Evolutionary conservation across 2,113 vertebrate genomes (phyloP), one percentile per base, ranked within the genome.

Genomic region (Origma solitaria): DNA sequence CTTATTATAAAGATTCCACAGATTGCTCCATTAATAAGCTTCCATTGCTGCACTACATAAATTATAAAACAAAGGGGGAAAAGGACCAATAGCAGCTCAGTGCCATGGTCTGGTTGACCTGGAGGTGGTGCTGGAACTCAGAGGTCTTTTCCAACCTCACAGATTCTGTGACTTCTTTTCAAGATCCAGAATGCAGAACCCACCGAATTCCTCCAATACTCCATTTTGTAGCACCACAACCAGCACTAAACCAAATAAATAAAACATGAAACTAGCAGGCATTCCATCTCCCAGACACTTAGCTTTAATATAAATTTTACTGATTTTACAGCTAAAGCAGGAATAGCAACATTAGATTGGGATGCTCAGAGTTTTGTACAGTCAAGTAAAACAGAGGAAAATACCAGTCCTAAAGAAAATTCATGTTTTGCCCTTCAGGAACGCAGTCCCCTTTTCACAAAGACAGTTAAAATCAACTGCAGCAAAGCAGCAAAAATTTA

Each of bases 21-120:
- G 91, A 79, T 93, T 96, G 95, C 56, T 83, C 42, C 64, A 75
- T 51, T 94, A 82, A 75, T 92, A 95, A 95, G 49, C 24, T 57
- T 88, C 28, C 31, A 30, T 8, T 73, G 75, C 91, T 91, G 66
- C 45, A 94, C 92, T 95, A 92, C 92, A 91, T 84, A 91, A 96
- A 94, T 91, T 94, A 95, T 62, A 92, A 92, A 96, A 77, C 10
- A 96, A 77, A 42, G 37, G 23, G 45, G 27, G 24, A 25, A 69
- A 77, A 65, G 15, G 19, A 94, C 92, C 82, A 89, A 73, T 72
- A 88, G 66, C 53, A 94, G 92, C 30, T 15, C 38, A 45, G 37
- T 38, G 37, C 15, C 50, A 27, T 7, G 42, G 42, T 13, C 27
- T 64, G 51, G 21, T 9, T 72, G 22, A 37, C 42, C 33, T 7